Conservation (phyloP, 1,140 invertebrate genomes). For the Apis florea region DNA sequence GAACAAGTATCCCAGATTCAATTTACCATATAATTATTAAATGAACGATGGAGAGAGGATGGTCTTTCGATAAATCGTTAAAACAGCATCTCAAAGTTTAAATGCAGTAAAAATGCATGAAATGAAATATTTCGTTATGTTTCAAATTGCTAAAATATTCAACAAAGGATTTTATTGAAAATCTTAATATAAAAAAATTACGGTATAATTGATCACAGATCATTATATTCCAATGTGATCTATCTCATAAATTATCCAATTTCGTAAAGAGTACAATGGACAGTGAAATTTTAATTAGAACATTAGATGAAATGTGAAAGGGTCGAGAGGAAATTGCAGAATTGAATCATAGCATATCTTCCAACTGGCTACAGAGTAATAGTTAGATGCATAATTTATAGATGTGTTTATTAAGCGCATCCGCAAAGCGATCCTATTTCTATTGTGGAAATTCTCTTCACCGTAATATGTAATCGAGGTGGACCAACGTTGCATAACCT, state of each 20-base stretch:
- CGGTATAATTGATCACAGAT: too few species aligned
- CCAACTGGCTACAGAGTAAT: not conserved
- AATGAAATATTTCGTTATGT: too few species aligned
- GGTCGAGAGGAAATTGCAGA: not conserved
- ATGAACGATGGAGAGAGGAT: not conserved
- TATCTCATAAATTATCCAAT: too few species aligned
- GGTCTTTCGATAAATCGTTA: too few species aligned
- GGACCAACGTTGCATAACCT: constrained; percentile 7
- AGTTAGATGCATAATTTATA: constrained; percentile 10
- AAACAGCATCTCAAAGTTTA: too few species aligned
- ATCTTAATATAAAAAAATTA: not conserved
- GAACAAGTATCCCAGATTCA: not conserved
- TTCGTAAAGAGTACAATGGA: too few species aligned
- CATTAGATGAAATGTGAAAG: not conserved
- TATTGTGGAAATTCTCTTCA: constrained; percentile 29
- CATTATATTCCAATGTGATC: too few species aligned
- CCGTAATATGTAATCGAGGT: not conserved
- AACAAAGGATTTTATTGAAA: too few species aligned
- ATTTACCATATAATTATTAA: constrained; percentile 13
- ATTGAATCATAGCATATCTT: not conserved
- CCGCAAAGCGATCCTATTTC: constrained; percentile 8
- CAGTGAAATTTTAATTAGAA: too few species aligned
- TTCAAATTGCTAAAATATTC: too few species aligned
- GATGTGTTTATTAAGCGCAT: constrained; percentile 5
- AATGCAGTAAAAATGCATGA: too few species aligned